Base-by-base conservation (phyloP, 2,797 vertebrate species). In the Poeciliopsis paucimaculata region DNA sequence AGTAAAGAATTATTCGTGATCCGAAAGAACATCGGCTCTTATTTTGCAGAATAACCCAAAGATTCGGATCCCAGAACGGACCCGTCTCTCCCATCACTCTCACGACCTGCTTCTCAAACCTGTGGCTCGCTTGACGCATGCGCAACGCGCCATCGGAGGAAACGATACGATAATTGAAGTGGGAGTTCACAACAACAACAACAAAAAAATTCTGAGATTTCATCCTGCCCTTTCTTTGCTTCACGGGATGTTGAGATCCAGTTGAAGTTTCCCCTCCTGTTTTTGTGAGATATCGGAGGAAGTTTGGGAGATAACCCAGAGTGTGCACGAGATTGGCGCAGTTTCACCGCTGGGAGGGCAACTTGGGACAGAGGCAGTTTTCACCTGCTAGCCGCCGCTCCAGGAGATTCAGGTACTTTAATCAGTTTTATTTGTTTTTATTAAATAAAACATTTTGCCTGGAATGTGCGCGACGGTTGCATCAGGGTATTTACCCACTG, bases 351-450 rank as follows among this genome's bases (percentile, higher is more conserved):
- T 84, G 23, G 85, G 77, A 78, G 89, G 66, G 83, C 85, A 87
- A 90, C 81, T 83, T 80, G 73, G 78, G 72, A 71, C 76, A 73
- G 88, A 81, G 72, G 89, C 86, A 77, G 85, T 78, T 55, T 72
- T 81, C 41, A 18, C 41, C 75, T 77, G 84, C 84, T 86, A 86
- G 82, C 86, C 85, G 57, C 81, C 76, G 72, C 73, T 84, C 60
- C 72, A 80, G 89, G 88, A 92, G 82, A 85, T 62, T 36, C 77
- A 91, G 86, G 87, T 91, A 93, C 43, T 73, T 71, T 18, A 18
- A 12, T 51, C 41, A 11, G n/a, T 79, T 66, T 66, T 76, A 11
- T 16, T n/a, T 0, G 68, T 49, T 53, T 77, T 77, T 78, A 26
- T 55, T 28, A 13, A 6, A 0, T 8, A 1, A 23, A 2, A 18